These are phyloP conservation scores for Lasaia peninsularis DNA, from an alignment of 1,140 invertebrate species.

Conservation along the genomic window DNA sequence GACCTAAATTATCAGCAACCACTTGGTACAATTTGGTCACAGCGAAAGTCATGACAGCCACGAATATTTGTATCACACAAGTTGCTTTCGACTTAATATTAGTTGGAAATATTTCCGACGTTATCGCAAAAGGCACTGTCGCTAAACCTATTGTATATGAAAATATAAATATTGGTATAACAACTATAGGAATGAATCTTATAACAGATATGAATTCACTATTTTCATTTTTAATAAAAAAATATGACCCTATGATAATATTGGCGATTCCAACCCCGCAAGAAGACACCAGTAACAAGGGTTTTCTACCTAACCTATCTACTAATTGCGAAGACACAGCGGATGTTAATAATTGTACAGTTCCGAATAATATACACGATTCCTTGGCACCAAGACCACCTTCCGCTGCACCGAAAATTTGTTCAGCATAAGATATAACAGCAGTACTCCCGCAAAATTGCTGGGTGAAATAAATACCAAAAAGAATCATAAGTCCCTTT, in stretches of 20 bases:
- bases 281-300: slow-evolving; percentile 81
- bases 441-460: slow-evolving; percentile 88
- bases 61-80: slow-evolving; percentile 75
- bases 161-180: slow-evolving; percentile 84
- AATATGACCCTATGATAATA: slow-evolving; percentile 80
- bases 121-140: slow-evolving; percentile 84
- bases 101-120: slow-evolving; percentile 86
- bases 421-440: slow-evolving; percentile 85
- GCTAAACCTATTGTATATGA: slow-evolving; percentile 84
- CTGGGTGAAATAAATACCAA: slow-evolving; percentile 84
- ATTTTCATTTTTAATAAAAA: slow-evolving; percentile 73
- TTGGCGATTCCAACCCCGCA: slow-evolving; percentile 77
- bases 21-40: slow-evolving; percentile 86
- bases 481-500: slow-evolving; percentile 81
- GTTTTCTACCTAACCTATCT: slow-evolving; percentile 84
- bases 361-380: slow-evolving; percentile 82
- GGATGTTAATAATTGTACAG: slow-evolving; percentile 82
- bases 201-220: slow-evolving; percentile 57
- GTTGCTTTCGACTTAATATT: slow-evolving; percentile 84
- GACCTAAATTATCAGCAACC: slow-evolving; percentile 79
- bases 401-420: slow-evolving; percentile 81
- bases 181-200: slow-evolving; percentile 81
- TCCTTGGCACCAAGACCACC: slow-evolving; percentile 70
- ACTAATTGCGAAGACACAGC: slow-evolving; percentile 81
- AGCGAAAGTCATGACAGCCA: slow-evolving; percentile 80